Evolutionary conservation across 2,888 invertebrate species (phyloP), one percentile per base, ranked within the genome.

Genomic region (Silvanus unidentatus): DNA sequence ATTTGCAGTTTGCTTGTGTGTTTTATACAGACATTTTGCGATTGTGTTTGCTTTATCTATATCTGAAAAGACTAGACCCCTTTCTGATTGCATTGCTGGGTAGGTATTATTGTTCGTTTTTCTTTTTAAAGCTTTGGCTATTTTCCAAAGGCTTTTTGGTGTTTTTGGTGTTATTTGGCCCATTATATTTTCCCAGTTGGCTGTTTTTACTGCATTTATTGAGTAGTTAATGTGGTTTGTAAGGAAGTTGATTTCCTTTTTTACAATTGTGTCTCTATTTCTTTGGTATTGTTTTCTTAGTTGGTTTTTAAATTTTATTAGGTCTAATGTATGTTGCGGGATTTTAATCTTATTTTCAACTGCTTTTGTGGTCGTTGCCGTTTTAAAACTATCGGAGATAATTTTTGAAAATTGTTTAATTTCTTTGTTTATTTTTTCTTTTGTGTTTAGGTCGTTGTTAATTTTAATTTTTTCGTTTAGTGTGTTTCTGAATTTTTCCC

Each of bases 221-320:
- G 28, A 8, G 28, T 8, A 28, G 8, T 28, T 28, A 9, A 10
- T 28, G 8, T n/a, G n/a, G n/a, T n/a, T n/a, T n/a, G n/a, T n/a
- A n/a, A n/a, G n/a, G n/a, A n/a, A n/a, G n/a, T n/a, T n/a, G n/a
- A n/a, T n/a, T 16, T 16, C 5, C 5, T 15, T 11, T 39, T 39
- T 39, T 8, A 39, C 5, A 13, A 8, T 11, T 14, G 11, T 11
- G 16, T 39, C 13, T 11, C 8, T 9, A 6, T 11, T 39, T 6
- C 39, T 11, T 40, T 40, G 27, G 40, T 32, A 40, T 5, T 32
- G 30, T 16, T 16, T 40, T 30, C 40, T 30, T n/a, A n/a, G n/a
- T n/a, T n/a, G n/a, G n/a, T n/a, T n/a, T n/a, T n/a, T n/a, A n/a
- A n/a, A n/a, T n/a, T n/a, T n/a, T n/a, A n/a, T n/a, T n/a, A n/a